These are phyloP conservation scores for Cydia strobilella DNA, from an alignment of 1,140 invertebrate species.

Conservation along the genomic window DNA sequence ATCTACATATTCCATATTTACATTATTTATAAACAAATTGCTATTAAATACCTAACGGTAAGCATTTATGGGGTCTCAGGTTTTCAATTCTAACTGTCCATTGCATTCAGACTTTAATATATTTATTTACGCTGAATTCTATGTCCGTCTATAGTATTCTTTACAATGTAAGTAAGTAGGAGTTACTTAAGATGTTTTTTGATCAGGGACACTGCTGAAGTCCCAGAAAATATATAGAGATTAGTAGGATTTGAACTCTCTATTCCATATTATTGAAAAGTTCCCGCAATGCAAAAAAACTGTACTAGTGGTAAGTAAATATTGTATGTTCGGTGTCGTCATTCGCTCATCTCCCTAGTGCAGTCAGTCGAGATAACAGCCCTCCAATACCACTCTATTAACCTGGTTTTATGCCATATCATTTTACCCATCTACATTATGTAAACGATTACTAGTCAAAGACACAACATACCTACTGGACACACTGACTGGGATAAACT, in stretches of 20 bases:
- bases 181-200: too few species aligned
- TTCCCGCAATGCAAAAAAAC: too few species aligned
- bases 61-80: neutral
- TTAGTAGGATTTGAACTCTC: too few species aligned
- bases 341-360: neutral
- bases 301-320: neutral
- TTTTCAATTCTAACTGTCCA: neutral
- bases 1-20: too few species aligned
- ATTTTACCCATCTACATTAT: neutral
- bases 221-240: too few species aligned
- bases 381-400: neutral
- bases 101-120: neutral
- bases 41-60: neutral
- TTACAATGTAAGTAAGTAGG: neutral
- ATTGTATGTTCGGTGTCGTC: neutral
- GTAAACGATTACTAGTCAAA: neutral
- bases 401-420: neutral
- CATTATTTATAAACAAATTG: too few species aligned
- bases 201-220: too few species aligned
- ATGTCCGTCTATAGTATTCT: neutral
- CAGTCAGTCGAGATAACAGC: neutral
- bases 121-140: neutral
- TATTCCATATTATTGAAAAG: too few species aligned
- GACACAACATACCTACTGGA: too few species aligned
- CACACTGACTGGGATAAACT: too few species aligned